phyloP scores from a whole-genome alignment of 2,888 invertebrate species.

The Latrodectus hesperus region DNA sequence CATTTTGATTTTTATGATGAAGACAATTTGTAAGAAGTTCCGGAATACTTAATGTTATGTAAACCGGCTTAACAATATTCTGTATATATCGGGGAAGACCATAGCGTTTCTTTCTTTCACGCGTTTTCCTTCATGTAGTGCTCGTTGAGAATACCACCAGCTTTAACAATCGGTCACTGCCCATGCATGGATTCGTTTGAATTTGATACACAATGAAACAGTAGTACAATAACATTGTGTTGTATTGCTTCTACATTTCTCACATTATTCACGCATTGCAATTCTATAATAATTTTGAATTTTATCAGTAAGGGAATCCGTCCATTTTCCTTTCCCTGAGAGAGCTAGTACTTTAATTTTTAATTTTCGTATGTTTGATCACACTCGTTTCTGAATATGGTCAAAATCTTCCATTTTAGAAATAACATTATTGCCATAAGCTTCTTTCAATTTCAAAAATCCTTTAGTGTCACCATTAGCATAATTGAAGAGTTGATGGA shows the following conservation, averaged over 20 bases:
- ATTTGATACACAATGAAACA: slow-evolving; percentile 1
- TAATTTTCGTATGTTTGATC: not conserved
- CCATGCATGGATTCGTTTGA: slow-evolving; percentile 20
- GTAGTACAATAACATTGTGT: not conserved
- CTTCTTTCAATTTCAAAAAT: slow-evolving; percentile 1
- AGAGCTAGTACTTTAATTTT: not conserved
- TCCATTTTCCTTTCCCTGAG: slow-evolving; percentile 7
- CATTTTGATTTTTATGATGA: not conserved
- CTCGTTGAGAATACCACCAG: not conserved
- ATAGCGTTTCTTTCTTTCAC: not conserved
- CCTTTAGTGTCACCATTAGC: not conserved
- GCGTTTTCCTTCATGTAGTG: not conserved
- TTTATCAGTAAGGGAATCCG: slow-evolving; percentile 23
- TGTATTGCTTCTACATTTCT: not conserved
- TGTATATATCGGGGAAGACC: not conserved
- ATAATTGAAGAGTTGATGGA: no score
- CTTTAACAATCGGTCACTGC: not conserved
- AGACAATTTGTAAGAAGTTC: not conserved
- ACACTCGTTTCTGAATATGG: slow-evolving; percentile 13
- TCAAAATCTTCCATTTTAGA: slow-evolving; percentile 11
- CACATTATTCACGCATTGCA: slow-evolving; percentile 9
- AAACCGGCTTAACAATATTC: not conserved
- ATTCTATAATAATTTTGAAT: slow-evolving; percentile 37
- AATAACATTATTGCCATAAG: slow-evolving; percentile 1
- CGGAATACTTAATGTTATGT: not conserved